phyloP scores from a whole-genome alignment of 2,797 vertebrate species.

The Distichodus sexfasciatus region DNA sequence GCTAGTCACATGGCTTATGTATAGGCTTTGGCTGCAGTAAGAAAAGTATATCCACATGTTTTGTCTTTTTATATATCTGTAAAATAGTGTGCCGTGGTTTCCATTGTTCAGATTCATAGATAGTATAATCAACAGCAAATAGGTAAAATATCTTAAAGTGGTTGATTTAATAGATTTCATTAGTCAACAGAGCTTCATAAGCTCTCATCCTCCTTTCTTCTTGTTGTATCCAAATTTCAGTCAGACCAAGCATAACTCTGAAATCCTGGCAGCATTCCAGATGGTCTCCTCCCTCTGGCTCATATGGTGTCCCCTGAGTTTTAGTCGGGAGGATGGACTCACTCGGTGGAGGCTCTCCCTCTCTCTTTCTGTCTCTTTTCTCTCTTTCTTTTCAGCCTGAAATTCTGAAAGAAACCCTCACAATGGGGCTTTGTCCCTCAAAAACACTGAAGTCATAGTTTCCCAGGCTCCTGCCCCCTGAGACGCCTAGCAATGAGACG shows the following conservation, averaged over 20 bases:
- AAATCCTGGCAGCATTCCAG: conserved; percentile 59
- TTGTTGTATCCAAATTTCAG: conserved; percentile 10
- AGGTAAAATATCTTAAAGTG: neutral
- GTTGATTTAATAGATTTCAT: neutral
- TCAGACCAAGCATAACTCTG: conserved; percentile 30
- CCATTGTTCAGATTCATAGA: no score
- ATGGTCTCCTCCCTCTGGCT: conserved; percentile 58
- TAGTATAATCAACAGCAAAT: neutral
- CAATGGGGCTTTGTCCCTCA: conserved; percentile 65
- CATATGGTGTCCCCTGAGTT: conserved; percentile 60
- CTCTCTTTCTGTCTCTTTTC: conserved; percentile 58
- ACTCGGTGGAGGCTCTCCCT: conserved; percentile 36
- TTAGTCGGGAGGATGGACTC: conserved; percentile 34
- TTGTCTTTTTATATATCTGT: no score
- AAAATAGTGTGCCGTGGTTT: no score
- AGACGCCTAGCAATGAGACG: conserved; percentile 61
- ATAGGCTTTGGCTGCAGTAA: conserved; percentile 7
- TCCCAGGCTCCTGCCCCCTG: conserved; percentile 71
- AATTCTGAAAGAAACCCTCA: conserved; percentile 61
- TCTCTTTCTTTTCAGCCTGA: conserved; percentile 68
- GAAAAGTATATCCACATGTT: no score
- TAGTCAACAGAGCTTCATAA: neutral
- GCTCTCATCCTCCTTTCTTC: neutral
- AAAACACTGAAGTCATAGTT: conserved; percentile 68
- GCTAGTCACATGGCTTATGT: conserved; percentile 13